Percentiles rank a stretch among this genome's conserved stretches.
Evolutionary conservation across 2,797 vertebrate species (phyloP).

Genomic region (Meriones psammophilus): DNA sequence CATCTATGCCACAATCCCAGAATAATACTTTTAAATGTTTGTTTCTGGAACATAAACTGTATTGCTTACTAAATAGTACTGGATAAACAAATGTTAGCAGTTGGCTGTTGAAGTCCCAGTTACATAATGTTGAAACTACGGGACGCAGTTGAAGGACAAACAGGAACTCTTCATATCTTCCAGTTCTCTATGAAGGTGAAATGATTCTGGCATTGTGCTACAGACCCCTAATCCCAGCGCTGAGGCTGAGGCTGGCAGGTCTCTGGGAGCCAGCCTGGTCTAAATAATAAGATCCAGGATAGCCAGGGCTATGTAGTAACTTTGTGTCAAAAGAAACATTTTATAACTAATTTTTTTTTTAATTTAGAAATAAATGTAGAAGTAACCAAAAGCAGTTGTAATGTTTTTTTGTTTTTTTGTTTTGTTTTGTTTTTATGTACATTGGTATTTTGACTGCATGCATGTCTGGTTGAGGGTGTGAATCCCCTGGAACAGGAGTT

Average conservation of each 20-base stretch:
- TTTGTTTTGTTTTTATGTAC: too few species aligned
- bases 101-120: not conserved
- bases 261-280: not conserved
- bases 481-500: too few species aligned
- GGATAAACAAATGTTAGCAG: too few species aligned
- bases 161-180: not conserved
- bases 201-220: not conserved
- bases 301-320: not conserved
- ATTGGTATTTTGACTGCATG: too few species aligned
- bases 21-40: not conserved
- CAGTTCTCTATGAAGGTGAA: not conserved
- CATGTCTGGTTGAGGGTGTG: too few species aligned
- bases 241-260: not conserved
- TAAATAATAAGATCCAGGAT: not conserved
- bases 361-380: not conserved
- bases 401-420: constrained; percentile 42
- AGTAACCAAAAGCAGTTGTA: not conserved
- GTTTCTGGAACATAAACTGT: too few species aligned
- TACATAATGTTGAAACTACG: not conserved
- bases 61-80: not conserved
- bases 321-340: not conserved
- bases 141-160: not conserved
- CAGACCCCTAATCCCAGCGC: not conserved
- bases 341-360: not conserved
- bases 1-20: not conserved